phyloP scores from a whole-genome alignment of 2,888 invertebrate genomes.

The Busseola fusca region DNA sequence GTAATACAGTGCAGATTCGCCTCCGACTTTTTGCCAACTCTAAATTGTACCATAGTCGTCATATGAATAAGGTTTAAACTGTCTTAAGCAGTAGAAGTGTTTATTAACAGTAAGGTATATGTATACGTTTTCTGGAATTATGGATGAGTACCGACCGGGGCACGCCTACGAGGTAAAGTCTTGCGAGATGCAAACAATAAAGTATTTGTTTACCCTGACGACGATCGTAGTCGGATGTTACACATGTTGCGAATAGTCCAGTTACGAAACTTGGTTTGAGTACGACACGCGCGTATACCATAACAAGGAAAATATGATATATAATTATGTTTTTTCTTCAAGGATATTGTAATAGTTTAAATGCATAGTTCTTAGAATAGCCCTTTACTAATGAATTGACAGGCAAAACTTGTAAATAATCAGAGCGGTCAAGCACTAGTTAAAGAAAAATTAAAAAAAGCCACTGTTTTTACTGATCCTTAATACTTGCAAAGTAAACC shows the following conservation, averaged over 20 bases:
- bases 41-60: slow-evolving; percentile 23
- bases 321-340: background rate
- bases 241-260: slow-evolving; percentile 14
- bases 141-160: slow-evolving; percentile 45
- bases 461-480: background rate
- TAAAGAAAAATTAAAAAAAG: too few species aligned
- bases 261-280: slow-evolving; percentile 14
- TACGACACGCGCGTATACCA: background rate
- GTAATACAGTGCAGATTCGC: slow-evolving; percentile 44
- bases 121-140: slow-evolving; percentile 47
- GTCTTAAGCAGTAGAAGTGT: background rate
- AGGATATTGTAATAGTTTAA: background rate
- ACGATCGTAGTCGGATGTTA: slow-evolving; percentile 30
- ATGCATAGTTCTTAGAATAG: background rate
- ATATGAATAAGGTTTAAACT: slow-evolving; percentile 31
- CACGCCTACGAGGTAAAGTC: slow-evolving; percentile 54
- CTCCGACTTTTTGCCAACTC: slow-evolving; percentile 21
- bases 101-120: slow-evolving; percentile 45
- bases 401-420: slow-evolving; percentile 16
- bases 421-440: too few species aligned
- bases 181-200: slow-evolving; percentile 54
- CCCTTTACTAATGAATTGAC: background rate
- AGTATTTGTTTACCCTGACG: slow-evolving; percentile 59
- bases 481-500: slow-evolving; percentile 1
- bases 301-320: slow-evolving; percentile 23